Evolutionary conservation across 2,797 vertebrate genomes (phyloP), one percentile per base, ranked within the genome.

Genomic region (Gallirallus australis): DNA sequence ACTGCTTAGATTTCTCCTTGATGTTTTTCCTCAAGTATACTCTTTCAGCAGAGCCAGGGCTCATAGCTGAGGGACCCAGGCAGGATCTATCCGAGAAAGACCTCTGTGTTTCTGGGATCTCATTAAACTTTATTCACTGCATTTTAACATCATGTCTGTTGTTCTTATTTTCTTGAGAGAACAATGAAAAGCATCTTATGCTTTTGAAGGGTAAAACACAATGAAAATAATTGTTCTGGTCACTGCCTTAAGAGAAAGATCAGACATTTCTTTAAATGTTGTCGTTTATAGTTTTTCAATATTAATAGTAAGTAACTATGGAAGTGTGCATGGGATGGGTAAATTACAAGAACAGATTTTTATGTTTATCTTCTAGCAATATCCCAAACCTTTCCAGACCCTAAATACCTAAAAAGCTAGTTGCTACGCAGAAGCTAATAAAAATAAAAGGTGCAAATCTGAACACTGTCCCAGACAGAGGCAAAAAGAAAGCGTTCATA

Each of bases 1-100:
- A 33, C 83, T 69, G 37, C 70, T 97, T 90, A 56, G 54, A 84
- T 90, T 94, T 96, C 86, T 86, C 69, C 50, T 92, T 71, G 52
- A 17, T 52, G 10, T 13, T 9, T 53, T 82, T 79, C 40, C 70
- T 70, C 54, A 35, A 63, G 48, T 79, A 63, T 96, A 79, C 24
- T 70, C 73, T 92, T 89, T 66, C 93, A 94, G 63, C 45, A 63
- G 84, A 63, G 56, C 39, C 77, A 66, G 9, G 14, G 45, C 20
- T 91, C 1, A 0, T 2, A 18, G 30, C 31, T 39, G 63, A 92
- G 21, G 57, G 60, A 94, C 12, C 9, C 33, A 77, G 42, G 27
- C 61, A 84, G 48, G 45, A 90, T 76, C 39, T 53, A 73, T 12
- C 40, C 60, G 57, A 93, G 82, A 95, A 91, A 93, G 12, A 72